Evolutionary conservation across 2,888 invertebrate species (phyloP).

Genomic region (Anodontia alba): DNA sequence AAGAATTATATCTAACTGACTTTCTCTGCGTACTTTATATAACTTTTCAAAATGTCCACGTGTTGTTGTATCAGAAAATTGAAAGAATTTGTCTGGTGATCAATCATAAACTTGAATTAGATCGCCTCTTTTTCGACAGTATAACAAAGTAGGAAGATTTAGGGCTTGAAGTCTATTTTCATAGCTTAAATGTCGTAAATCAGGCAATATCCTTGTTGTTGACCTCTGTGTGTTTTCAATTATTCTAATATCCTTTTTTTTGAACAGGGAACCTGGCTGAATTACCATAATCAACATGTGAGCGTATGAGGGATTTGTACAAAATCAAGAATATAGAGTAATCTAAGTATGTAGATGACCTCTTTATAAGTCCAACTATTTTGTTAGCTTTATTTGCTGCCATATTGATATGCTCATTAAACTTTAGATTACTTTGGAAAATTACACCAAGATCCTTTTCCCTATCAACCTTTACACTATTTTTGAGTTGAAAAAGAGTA

Average conservation of each 20-base stretch:
- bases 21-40: not conserved
- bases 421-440: conserved; percentile 26
- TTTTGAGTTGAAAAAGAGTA: conserved; percentile 20
- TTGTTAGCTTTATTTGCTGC: conserved; percentile 36
- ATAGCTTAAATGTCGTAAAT: not conserved
- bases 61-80: not conserved
- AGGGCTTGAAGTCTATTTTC: conserved; percentile 9
- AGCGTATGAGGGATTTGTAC: conserved; percentile 33
- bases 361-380: conserved; percentile 25
- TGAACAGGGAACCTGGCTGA: conserved; percentile 24
- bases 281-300: conserved; percentile 30
- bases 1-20: not conserved
- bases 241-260: conserved; percentile 16
- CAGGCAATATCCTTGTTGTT: conserved; percentile 22
- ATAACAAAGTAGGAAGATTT: conserved; percentile 22
- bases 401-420: conserved; percentile 17
- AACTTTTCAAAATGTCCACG: not conserved
- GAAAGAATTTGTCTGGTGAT: not conserved
- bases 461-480: conserved; percentile 10
- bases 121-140: conserved; percentile 16
- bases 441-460: conserved; percentile 31
- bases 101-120: conserved; percentile 21
- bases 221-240: conserved; percentile 35
- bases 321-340: conserved; percentile 27
- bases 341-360: conserved; percentile 24